A percentile compares a stretch with the other conserved stretches of the same genome.
Evolutionary conservation across 2,113 vertebrate species (phyloP).

Genomic region (Microtus richardsoni): DNA sequence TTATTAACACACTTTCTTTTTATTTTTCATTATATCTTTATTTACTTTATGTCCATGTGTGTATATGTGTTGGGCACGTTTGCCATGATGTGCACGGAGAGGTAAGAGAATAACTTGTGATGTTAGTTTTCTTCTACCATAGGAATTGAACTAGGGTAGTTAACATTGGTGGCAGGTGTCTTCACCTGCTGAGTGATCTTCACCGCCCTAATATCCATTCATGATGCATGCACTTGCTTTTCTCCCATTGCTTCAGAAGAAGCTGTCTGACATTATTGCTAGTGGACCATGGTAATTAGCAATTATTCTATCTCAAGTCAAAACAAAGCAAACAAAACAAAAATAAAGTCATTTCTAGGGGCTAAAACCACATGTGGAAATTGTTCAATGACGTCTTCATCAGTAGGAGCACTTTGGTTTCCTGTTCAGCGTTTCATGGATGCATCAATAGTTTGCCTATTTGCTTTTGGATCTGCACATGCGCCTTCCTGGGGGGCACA

Average conservation of each 20-base stretch:
- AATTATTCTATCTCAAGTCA: not conserved
- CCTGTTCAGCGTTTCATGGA: not conserved
- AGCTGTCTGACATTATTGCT: not conserved
- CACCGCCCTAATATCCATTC: not conserved
- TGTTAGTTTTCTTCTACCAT: no score
- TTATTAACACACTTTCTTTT: not conserved
- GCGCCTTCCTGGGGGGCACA: not conserved
- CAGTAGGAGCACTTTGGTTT: not conserved
- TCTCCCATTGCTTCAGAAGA: not conserved
- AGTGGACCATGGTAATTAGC: not conserved
- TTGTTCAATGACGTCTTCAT: not conserved
- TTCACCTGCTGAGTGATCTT: not conserved
- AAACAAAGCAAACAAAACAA: not conserved
- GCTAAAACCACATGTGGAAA: not conserved
- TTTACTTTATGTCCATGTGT: not conserved
- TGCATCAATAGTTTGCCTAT: not conserved
- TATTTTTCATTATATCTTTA: not conserved
- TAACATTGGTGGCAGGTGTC: not conserved
- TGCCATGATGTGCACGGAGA: not conserved
- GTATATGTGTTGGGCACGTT: not conserved
- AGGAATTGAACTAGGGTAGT: no score
- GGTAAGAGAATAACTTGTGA: no score
- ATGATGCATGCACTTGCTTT: not conserved
- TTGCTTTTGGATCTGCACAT: not conserved
- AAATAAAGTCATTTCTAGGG: not conserved